A percentile compares a stretch with the other conserved stretches of the same genome.
phyloP scores from a whole-genome alignment of 2,113 vertebrate genomes.

The Epinephelus cyanopodus region DNA sequence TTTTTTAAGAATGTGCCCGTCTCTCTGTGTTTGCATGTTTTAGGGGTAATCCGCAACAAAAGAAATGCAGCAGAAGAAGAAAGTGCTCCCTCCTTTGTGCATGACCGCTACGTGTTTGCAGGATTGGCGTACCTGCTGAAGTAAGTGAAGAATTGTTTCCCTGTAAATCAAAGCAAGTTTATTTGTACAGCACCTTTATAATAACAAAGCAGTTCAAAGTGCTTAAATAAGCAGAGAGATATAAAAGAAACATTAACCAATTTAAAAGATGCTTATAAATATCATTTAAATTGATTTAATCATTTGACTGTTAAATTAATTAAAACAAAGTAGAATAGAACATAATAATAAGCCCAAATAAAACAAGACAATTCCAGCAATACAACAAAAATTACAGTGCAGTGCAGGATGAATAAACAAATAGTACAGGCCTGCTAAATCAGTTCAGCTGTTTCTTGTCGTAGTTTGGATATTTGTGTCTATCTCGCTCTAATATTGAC shows the following conservation, averaged over 20 bases:
- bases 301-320: too few species aligned
- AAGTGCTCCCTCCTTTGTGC: slow-evolving; percentile 36
- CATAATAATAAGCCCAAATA: too few species aligned
- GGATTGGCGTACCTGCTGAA: slow-evolving; percentile 69
- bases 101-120: slow-evolving; percentile 58
- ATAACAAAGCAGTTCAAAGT: neutral
- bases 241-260: too few species aligned
- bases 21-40: slow-evolving; percentile 16
- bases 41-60: slow-evolving; percentile 69
- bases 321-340: too few species aligned
- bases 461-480: neutral
- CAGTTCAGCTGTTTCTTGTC: too few species aligned
- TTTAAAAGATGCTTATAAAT: too few species aligned
- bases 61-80: slow-evolving; percentile 35
- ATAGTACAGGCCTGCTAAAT: too few species aligned
- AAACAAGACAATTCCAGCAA: too few species aligned
- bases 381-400: too few species aligned
- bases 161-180: neutral
- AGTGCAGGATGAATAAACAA: too few species aligned
- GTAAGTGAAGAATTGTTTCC: slow-evolving; percentile 50
- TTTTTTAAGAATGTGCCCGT: neutral
- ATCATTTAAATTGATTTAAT: too few species aligned
- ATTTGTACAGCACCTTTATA: neutral
- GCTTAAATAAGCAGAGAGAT: too few species aligned
- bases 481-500: neutral